Evolutionary conservation across 2,797 vertebrate species (phyloP).

Genomic region (Gastrophryne carolinensis): DNA sequence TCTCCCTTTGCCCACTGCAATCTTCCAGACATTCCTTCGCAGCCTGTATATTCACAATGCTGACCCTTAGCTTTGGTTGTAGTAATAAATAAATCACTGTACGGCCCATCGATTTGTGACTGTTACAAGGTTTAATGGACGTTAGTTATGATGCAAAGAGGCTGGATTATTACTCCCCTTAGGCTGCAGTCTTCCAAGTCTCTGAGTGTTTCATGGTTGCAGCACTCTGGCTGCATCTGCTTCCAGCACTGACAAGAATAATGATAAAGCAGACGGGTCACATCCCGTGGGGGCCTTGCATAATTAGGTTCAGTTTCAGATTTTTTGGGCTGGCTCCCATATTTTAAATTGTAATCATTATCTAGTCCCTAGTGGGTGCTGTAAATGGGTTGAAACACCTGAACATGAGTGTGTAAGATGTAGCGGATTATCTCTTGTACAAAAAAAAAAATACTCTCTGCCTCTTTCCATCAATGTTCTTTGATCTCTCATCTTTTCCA

Average conservation of each 20-base stretch:
- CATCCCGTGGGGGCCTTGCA: neutral
- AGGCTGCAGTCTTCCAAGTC: constrained; percentile 58
- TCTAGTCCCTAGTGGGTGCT: neutral
- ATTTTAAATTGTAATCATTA: neutral
- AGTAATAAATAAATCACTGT: constrained; percentile 56
- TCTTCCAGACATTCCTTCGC: constrained; percentile 22
- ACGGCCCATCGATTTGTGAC: constrained; percentile 52
- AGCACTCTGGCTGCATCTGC: neutral
- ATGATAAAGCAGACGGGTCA: constrained; percentile 1
- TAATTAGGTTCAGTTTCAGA: constrained; percentile 30
- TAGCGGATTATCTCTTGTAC: constrained; percentile 8
- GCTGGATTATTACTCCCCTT: constrained; percentile 55
- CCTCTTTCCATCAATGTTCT: neutral
- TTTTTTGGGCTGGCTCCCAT: constrained; percentile 10
- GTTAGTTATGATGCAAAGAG: constrained; percentile 58
- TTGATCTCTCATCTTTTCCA: constrained; percentile 21
- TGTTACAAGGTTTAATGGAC: constrained; percentile 51
- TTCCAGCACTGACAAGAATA: constrained; percentile 11
- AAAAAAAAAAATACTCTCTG: neutral
- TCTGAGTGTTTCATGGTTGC: constrained; percentile 58
- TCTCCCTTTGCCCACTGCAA: neutral
- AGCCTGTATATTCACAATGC: constrained; percentile 32
- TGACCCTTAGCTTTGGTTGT: constrained; percentile 51
- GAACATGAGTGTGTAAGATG: constrained; percentile 3
- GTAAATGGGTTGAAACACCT: constrained; percentile 20